These are phyloP conservation scores for Drosophila mojavensis DNA, from an alignment of 1,140 invertebrate genomes.

Conservation along the genomic window DNA sequence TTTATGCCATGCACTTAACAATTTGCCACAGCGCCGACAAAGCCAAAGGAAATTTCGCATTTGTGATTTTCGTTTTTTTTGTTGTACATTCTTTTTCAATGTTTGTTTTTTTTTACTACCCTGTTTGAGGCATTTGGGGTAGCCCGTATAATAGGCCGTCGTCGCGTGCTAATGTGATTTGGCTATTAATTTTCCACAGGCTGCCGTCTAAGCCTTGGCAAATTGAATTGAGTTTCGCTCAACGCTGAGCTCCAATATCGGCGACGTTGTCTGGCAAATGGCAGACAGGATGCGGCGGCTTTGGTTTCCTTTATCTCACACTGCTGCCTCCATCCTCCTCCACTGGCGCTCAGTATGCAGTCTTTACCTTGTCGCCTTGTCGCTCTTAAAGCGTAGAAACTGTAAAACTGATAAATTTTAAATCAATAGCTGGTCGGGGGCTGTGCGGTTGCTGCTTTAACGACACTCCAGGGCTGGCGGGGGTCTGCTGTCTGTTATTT, in stretches of 20 bases:
- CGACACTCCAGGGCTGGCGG: slow-evolving; percentile 27
- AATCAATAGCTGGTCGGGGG: slow-evolving; percentile 43
- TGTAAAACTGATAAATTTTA: slow-evolving; percentile 58
- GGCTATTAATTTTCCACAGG: slow-evolving; percentile 60
- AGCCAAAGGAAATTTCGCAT: slow-evolving; percentile 51
- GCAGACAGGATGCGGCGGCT: slow-evolving; percentile 40
- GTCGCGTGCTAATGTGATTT: slow-evolving; percentile 66
- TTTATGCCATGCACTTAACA: slow-evolving; percentile 49
- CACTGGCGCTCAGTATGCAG: background rate
- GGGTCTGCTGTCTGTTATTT: slow-evolving; percentile 6
- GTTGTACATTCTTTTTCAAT: slow-evolving; percentile 13
- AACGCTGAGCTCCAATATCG: slow-evolving; percentile 17
- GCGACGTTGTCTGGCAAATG: slow-evolving; percentile 16
- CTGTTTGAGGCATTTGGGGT: slow-evolving; percentile 7
- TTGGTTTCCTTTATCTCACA: slow-evolving; percentile 37
- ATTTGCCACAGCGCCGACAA: slow-evolving; percentile 55
- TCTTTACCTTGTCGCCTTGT: slow-evolving; percentile 29
- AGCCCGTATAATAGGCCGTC: slow-evolving; percentile 48
- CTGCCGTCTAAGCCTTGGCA: slow-evolving; percentile 47
- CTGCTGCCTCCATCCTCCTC: background rate
- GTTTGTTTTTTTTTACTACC: slow-evolving; percentile 22
- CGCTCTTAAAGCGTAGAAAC: slow-evolving; percentile 25
- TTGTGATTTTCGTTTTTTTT: slow-evolving; percentile 43
- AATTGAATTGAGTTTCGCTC: slow-evolving; percentile 58
- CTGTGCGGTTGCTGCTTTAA: slow-evolving; percentile 24